Evolutionary conservation across 2,797 vertebrate species (phyloP).

Genomic region (Erethizon dorsatum): DNA sequence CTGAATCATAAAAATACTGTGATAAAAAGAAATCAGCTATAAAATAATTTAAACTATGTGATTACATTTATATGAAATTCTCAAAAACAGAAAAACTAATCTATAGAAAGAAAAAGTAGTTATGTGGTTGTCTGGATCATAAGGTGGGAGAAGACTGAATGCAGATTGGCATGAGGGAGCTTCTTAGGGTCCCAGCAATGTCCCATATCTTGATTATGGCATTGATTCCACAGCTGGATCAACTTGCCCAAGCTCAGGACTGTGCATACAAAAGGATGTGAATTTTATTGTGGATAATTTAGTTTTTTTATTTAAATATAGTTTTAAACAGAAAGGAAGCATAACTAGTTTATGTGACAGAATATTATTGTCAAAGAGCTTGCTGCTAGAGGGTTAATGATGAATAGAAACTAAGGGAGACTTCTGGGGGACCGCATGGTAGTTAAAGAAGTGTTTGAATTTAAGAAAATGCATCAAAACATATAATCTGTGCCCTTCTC

Average conservation of each 20-base stretch:
- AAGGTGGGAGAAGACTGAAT: neutral
- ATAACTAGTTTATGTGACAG: neutral
- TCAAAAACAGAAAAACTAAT: neutral
- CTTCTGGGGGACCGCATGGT: neutral
- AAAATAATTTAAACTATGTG: neutral
- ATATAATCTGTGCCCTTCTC: neutral
- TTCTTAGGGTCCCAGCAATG: neutral
- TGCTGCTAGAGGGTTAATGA: neutral
- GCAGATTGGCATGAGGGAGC: neutral
- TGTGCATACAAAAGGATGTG: neutral
- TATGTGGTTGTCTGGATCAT: neutral
- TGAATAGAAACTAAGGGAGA: neutral
- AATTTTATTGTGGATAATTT: neutral
- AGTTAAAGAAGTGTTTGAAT: neutral
- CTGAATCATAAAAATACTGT: neutral
- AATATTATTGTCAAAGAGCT: neutral
- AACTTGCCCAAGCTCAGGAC: neutral
- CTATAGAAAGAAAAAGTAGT: neutral
- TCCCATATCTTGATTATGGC: neutral
- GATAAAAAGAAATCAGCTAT: neutral
- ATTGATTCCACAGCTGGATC: neutral
- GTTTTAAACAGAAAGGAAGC: conserved; percentile 1
- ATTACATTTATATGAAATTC: neutral
- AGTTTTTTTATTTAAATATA: neutral
- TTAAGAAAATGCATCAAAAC: neutral